Conservation (phyloP, 2,113 vertebrate genomes). For the Eulacestoma nigropectus region DNA sequence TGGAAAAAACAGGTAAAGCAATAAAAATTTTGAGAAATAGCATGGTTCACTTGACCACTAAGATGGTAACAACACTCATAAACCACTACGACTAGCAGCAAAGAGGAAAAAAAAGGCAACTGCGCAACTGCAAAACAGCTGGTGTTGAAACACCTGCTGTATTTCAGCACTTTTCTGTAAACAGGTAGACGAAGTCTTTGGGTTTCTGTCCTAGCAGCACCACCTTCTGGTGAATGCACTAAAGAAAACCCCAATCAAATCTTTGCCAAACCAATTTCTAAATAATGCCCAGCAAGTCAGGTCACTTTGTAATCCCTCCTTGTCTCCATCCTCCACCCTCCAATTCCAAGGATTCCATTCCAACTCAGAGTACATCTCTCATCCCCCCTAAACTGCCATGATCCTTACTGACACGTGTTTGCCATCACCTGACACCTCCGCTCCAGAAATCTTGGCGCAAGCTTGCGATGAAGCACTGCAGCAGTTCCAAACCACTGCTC, state of each 20-base stretch:
- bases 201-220: not conserved
- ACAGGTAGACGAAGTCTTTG: not conserved
- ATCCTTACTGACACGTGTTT: not conserved
- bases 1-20: not conserved
- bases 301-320: not conserved
- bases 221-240: not conserved
- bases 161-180: not conserved
- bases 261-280: not conserved
- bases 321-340: not conserved
- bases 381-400: not conserved
- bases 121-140: not conserved
- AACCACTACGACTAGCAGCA: not conserved
- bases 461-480: not conserved
- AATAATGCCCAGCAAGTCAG: not conserved
- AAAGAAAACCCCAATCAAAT: not conserved
- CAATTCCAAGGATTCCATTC: not conserved
- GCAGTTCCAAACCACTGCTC: not conserved
- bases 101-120: not conserved
- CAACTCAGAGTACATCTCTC: not conserved
- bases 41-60: not conserved
- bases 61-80: not conserved
- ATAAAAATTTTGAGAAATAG: not conserved
- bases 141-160: not conserved
- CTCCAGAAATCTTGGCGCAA: not conserved
- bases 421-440: not conserved